These are phyloP conservation scores for Drosophila buzzatii DNA, from an alignment of 2,888 invertebrate genomes.

Conservation along the genomic window DNA sequence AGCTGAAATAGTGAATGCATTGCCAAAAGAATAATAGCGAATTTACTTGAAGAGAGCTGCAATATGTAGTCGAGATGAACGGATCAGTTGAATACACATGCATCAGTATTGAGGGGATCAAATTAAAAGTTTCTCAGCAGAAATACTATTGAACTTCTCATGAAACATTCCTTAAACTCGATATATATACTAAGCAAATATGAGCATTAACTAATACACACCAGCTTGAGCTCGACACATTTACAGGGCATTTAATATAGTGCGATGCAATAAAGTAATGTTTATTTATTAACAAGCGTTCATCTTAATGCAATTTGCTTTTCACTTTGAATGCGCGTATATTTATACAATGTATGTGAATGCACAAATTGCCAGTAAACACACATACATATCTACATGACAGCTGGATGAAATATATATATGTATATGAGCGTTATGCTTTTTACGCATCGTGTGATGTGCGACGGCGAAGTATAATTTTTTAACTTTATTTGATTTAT, in stretches of 20 bases:
- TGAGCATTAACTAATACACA: not conserved
- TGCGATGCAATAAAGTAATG: conserved; percentile 20
- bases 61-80: no score
- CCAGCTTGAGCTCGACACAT: fast-evolving
- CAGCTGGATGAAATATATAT: conserved; percentile 4
- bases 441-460: conserved; percentile 31
- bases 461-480: conserved; percentile 31
- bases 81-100: no score
- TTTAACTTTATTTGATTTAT: conserved; percentile 70
- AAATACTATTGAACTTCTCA: no score
- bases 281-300: conserved; percentile 41
- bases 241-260: not conserved
- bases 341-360: not conserved
- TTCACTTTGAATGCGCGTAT: conserved; percentile 36
- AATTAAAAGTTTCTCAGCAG: no score
- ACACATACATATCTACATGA: conserved; percentile 5
- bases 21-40: no score
- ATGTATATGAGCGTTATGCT: conserved; percentile 13
- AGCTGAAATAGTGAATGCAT: no score
- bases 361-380: conserved; percentile 8
- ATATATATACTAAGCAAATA: no score
- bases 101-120: no score
- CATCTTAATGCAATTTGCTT: conserved; percentile 50
- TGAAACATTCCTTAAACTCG: no score
- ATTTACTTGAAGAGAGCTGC: no score